phyloP scores from a whole-genome alignment of 2,113 vertebrate genomes.

The Nyctereutes procyonoides region DNA sequence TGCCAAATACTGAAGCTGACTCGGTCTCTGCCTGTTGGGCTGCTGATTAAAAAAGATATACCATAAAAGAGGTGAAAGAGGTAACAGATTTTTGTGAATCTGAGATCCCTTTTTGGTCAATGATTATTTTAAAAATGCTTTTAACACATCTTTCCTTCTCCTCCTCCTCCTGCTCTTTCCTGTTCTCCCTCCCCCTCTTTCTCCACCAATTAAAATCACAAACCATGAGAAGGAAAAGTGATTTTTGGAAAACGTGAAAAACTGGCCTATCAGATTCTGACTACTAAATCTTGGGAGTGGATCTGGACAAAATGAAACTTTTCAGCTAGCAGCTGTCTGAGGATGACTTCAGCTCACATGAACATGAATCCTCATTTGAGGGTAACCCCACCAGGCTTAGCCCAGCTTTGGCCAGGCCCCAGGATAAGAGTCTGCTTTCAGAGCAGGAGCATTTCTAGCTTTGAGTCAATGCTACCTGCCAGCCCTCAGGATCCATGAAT shows the following conservation, averaged over 20 bases:
- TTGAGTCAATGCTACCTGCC: neutral
- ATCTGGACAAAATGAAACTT: neutral
- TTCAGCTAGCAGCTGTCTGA: neutral
- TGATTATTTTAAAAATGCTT: neutral
- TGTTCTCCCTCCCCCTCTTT: neutral
- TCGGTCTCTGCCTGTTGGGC: conserved; percentile 30
- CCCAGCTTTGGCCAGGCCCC: neutral
- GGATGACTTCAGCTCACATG: neutral
- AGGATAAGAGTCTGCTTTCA: neutral
- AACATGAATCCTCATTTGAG: neutral
- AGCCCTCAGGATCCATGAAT: neutral
- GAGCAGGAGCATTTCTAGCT: neutral
- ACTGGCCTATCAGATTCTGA: neutral
- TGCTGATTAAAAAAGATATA: conserved; percentile 51
- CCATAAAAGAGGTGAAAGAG: neutral
- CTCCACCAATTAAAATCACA: conserved; percentile 40
- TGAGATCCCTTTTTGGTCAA: neutral
- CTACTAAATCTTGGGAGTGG: neutral
- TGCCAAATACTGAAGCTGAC: conserved; percentile 13
- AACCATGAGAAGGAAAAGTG: neutral
- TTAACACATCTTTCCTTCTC: neutral
- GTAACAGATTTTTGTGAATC: neutral
- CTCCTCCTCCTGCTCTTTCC: neutral
- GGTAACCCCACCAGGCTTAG: neutral
- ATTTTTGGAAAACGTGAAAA: conserved; percentile 19